Evolutionary conservation across 2,888 invertebrate genomes (phyloP).

Genomic region (Cerastoderma edule): DNA sequence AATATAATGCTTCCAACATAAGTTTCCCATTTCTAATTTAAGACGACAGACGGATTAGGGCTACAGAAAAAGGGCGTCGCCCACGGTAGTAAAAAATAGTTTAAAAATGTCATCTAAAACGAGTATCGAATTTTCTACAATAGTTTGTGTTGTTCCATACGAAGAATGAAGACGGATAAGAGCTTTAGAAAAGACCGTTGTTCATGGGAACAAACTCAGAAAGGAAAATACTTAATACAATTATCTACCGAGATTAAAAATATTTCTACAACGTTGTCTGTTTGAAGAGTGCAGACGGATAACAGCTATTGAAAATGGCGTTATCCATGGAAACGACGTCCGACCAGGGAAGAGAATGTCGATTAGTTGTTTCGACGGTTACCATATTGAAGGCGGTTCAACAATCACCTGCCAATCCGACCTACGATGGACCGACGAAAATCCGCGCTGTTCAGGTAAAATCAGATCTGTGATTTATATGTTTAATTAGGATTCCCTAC

Average conservation of each 20-base stretch:
- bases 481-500: too few relatives aligned
- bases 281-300: slow-evolving; percentile 3
- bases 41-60: too few relatives aligned
- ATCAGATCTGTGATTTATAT: too few relatives aligned
- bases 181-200: background rate
- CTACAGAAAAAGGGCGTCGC: too few relatives aligned
- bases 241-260: background rate
- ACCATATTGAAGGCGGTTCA: background rate
- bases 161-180: background rate
- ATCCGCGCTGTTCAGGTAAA: slow-evolving; percentile 2
- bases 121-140: background rate
- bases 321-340: slow-evolving; percentile 17
- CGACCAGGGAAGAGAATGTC: background rate
- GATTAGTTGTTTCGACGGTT: background rate
- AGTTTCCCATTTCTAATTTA: too few relatives aligned
- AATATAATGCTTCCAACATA: too few relatives aligned
- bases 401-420: background rate
- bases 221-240: background rate
- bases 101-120: background rate
- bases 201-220: background rate
- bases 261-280: background rate
- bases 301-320: background rate
- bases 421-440: background rate
- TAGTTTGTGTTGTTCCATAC: background rate
- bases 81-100: too few relatives aligned